Conservation (phyloP, 2,113 vertebrate species). For the Podilymbus podiceps region DNA sequence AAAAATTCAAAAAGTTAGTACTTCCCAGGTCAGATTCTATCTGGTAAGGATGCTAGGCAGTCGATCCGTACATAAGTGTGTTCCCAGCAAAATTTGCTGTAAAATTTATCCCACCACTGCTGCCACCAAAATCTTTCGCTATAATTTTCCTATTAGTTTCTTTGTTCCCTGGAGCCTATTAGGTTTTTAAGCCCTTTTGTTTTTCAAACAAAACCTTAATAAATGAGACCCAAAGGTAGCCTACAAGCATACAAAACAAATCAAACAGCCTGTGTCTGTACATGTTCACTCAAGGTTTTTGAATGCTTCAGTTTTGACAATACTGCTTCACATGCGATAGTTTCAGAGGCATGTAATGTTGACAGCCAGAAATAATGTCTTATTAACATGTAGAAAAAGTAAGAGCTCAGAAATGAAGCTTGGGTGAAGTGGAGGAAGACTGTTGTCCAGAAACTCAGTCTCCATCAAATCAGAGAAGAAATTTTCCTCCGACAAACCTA, state of each 20-base stretch:
- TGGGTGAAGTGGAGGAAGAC: background rate
- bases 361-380: background rate
- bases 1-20: background rate
- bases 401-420: background rate
- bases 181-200: background rate
- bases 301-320: background rate
- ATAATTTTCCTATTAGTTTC: background rate
- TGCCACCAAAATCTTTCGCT: background rate
- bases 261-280: background rate
- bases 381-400: too few species aligned
- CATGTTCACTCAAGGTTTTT: background rate
- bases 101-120: background rate
- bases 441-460: background rate
- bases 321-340: background rate
- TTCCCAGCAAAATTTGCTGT: background rate
- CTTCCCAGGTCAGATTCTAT: background rate
- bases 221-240: background rate
- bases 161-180: background rate
- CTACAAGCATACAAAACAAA: background rate
- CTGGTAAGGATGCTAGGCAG: background rate
- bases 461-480: background rate
- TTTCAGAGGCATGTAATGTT: background rate
- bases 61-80: background rate
- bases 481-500: background rate
- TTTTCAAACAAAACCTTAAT: background rate